Evolutionary conservation across 2,888 invertebrate genomes (phyloP).

Genomic region (Poecilobothrus nobilitatus): DNA sequence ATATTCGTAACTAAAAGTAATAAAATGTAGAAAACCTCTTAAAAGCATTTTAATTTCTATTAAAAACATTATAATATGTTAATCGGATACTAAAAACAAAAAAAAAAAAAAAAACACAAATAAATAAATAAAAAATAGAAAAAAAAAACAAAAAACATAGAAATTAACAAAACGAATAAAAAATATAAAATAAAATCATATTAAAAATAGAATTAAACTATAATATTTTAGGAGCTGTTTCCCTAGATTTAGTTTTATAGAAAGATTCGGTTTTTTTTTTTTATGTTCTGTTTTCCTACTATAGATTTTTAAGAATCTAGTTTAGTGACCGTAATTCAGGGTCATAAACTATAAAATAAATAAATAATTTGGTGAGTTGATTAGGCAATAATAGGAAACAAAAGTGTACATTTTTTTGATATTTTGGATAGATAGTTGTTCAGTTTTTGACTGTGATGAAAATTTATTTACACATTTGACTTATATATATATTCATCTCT

Average conservation of each 20-base stretch:
- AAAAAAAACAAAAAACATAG: background rate
- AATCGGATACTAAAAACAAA: background rate
- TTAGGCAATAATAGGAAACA: too few species aligned
- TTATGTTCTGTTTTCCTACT: background rate
- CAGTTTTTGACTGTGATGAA: too few species aligned
- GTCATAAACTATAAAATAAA: conserved; percentile 1
- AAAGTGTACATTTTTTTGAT: too few species aligned
- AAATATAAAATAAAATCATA: background rate
- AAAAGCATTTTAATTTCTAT: conserved; percentile 6
- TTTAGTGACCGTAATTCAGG: conserved; percentile 6
- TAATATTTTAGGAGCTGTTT: background rate
- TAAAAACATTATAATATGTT: background rate
- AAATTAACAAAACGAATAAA: background rate
- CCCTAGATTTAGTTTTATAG: background rate
- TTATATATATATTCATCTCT: too few species aligned
- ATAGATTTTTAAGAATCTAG: background rate
- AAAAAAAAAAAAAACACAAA: background rate
- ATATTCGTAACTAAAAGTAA: conserved; percentile 1
- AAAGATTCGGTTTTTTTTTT: background rate
- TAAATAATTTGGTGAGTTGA: background rate
- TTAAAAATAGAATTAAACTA: background rate
- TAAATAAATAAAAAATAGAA: background rate
- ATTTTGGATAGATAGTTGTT: too few species aligned
- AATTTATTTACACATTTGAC: too few species aligned
- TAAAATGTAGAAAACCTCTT: background rate